Base-by-base conservation (phyloP, 2,113 vertebrate genomes). In the Microtus pennsylvanicus region DNA sequence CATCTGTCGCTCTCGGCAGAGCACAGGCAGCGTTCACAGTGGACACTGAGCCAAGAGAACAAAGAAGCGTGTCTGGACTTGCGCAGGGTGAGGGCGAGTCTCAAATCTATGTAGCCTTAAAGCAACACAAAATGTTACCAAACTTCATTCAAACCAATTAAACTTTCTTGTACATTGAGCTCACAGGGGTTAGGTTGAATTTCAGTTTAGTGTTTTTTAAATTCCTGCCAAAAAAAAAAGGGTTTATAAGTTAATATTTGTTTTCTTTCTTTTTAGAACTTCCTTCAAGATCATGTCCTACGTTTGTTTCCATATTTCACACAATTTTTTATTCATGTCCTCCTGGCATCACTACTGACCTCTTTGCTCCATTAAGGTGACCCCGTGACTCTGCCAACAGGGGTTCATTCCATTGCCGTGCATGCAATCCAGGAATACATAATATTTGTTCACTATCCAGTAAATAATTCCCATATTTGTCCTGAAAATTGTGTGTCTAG, bases 81-180 rank as follows among this genome's bases (percentile, higher is more conserved):
- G 28, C 50, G 55, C 65, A 69, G 24, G 38, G n/a, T 9, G 45
- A 58, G 45, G 80, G 67, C 78, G 61, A 72, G 7, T 28, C 92
- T 69, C 90, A 42, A 70, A 74, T n/a, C 26, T 72, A 13, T n/a
- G 33, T 1, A 74, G 7, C 69, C 33, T 87, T 9, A 94, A 89
- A 69, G 26, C 28, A 87, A 21, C 52, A 13, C 63, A 83, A 83
- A 93, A 38, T 12, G 55, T 90, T 82, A 21, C 55, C 80, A 90
- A 72, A 55, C 16, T 85, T 90, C 80, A 61, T 70, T 89, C 88
- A 86, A 76, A 82, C 17, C 74, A 94, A 67, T 52, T 45, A 30
- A 83, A 38, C 21, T 89, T n/a, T 24, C 7, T 65, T 69, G 8
- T 61, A 87, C 69, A 77, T 96, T 83, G 72, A 61, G 28, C 78